Base-by-base conservation (phyloP, 2,113 vertebrate genomes). In the Lamprotornis superbus region DNA sequence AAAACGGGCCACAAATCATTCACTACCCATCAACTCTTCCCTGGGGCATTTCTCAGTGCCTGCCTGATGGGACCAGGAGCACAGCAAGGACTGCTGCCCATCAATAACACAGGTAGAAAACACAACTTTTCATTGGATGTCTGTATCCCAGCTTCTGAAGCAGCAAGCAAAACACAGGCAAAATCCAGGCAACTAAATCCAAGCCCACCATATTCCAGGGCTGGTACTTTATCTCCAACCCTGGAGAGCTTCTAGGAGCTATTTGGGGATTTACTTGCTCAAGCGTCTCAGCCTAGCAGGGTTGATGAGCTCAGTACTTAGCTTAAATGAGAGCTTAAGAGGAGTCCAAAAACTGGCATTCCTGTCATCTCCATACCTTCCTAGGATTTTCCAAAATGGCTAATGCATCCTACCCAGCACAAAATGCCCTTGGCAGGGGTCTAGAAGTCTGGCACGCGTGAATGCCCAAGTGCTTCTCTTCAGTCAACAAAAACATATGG, bases 121-220 rank as follows among this genome's bases (percentile, higher is more conserved):
- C 0, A 50, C 9, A 6, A 12, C 22, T 55, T 76, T 9, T 23
- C 42, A 42, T 0, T 5, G 39, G 6, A 25, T 46, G 71, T 39
- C 50, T 63, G 28, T 86, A 47, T 65, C 33, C 11, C 31, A 35
- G 52, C 44, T 55, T 55, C 79, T 67, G 79, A 69, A 52, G 57
- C 21, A 67, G 47, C 44, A 56, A n/a, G 49, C 1, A 25, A 74
- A 90, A 50, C 33, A 24, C 2, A 30, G 30, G 40, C 46, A 86
- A 22, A 73, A 86, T 12, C 7, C 35, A 57, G 40, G 59, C n/a
- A 88, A 50, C 37, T 44, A 76, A 89, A 76, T 28, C 59, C 35
- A 42, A 83, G 82, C 1, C 12, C 35, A 57, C 27, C 28, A n/a
- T 17, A 31, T 77, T 52, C 30, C 42, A 61, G 49, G 53, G 47